Percentiles rank a stretch among this genome's conserved stretches.
Conservation (phyloP, 2,113 vertebrate genomes). For the Axis porcinus region DNA sequence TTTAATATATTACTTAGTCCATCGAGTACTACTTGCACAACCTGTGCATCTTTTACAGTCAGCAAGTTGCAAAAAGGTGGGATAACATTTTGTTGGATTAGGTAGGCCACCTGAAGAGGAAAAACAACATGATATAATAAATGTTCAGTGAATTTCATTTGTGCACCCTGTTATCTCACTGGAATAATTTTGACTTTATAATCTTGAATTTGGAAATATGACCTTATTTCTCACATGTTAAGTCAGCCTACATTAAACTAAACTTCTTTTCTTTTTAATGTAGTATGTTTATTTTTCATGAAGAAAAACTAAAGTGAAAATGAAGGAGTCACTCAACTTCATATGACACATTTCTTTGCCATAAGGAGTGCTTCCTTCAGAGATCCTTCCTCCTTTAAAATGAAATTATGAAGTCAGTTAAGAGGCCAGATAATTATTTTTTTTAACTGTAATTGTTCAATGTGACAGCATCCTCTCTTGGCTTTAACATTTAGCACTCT, state of each 20-base stretch:
- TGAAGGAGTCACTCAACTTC: neutral
- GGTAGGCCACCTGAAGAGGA: conserved; percentile 91
- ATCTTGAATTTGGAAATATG: neutral
- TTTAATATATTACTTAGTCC: conserved; percentile 99
- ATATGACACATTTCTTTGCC: neutral
- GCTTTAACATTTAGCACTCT: neutral
- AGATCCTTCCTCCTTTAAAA: neutral
- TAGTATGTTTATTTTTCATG: neutral
- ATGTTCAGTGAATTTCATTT: neutral
- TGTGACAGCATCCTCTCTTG: neutral
- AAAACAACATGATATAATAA: neutral
- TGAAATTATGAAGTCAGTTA: neutral
- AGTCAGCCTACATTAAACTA: neutral
- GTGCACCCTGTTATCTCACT: neutral
- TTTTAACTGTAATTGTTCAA: neutral
- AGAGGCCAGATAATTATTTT: neutral
- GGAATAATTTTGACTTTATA: conserved; percentile 10
- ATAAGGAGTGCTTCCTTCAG: neutral
- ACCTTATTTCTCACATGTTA: neutral
- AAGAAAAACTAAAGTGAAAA: conserved; percentile 2
- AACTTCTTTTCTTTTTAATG: neutral
- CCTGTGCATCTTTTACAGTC: conserved; percentile 98
- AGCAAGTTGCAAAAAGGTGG: conserved; percentile 99
- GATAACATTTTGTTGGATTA: conserved; percentile 98
- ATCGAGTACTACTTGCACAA: conserved; percentile 98